Conservation (phyloP, 1,140 invertebrate species). For the Drosophila eugracilis region DNA sequence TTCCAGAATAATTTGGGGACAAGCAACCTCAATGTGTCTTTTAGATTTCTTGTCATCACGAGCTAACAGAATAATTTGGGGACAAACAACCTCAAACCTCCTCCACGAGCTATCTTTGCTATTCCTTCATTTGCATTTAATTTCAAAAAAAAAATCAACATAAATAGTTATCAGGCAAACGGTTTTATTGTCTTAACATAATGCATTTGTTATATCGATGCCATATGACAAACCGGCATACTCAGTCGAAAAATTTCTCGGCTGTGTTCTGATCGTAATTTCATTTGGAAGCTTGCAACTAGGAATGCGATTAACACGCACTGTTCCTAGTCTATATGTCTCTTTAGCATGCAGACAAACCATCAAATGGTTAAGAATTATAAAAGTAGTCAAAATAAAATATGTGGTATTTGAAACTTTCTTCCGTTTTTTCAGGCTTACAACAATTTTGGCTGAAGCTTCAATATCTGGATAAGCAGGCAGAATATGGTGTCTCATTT, state of each 20-base stretch:
- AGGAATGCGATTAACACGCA: too few relatives aligned
- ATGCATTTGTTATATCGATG: slow-evolving; percentile 36
- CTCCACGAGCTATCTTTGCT: slow-evolving; percentile 50
- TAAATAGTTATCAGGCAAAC: slow-evolving; percentile 27
- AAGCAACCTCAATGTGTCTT: too few relatives aligned
- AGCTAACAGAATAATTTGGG: too few relatives aligned
- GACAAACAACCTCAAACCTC: too few relatives aligned
- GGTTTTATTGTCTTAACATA: slow-evolving; percentile 31
- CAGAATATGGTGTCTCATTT: slow-evolving; percentile 36
- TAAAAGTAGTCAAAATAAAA: slow-evolving; percentile 15
- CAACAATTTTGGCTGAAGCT: slow-evolving; percentile 18
- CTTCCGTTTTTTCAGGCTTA: background rate
- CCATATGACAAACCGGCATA: slow-evolving; percentile 40
- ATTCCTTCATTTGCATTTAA: slow-evolving; percentile 12
- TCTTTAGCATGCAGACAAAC: slow-evolving; percentile 4
- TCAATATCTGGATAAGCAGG: slow-evolving; percentile 24
- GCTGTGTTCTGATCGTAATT: slow-evolving; percentile 3
- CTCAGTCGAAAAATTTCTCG: slow-evolving; percentile 25
- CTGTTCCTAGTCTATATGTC: slow-evolving; percentile 17
- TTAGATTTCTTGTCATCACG: too few relatives aligned
- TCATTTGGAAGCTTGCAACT: slow-evolving; percentile 15
- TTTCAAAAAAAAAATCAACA: slow-evolving; percentile 25
- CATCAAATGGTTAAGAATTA: slow-evolving; percentile 12
- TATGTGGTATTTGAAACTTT: slow-evolving; percentile 2
- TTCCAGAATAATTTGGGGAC: slow-evolving; percentile 78